Evolutionary conservation across 2,888 invertebrate species (phyloP).

Genomic region (Caenorhabditis sp.): DNA sequence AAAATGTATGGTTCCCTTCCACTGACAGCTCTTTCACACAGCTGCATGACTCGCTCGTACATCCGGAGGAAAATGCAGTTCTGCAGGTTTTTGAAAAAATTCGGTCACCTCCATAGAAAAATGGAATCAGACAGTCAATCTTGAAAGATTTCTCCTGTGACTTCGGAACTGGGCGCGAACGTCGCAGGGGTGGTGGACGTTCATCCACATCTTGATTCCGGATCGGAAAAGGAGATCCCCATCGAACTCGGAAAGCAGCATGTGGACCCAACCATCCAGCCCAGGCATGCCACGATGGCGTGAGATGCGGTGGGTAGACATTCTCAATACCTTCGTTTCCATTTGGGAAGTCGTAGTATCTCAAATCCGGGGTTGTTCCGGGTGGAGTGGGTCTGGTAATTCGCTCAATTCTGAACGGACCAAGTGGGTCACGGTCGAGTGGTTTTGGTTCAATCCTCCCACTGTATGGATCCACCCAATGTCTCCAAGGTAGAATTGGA

Average conservation of each 20-base stretch:
- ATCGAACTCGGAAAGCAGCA: background rate
- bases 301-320: background rate
- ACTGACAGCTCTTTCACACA: background rate
- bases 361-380: background rate
- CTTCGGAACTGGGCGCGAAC: background rate
- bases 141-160: background rate
- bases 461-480: background rate
- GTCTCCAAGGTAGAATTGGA: background rate
- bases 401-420: background rate
- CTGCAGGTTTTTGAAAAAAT: background rate
- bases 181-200: background rate
- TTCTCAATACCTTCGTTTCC: slow-evolving; percentile 1
- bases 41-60: background rate
- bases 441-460: background rate
- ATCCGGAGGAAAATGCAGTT: background rate
- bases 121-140: background rate
- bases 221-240: background rate
- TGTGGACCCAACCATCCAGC: slow-evolving; percentile 1
- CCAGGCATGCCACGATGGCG: slow-evolving; percentile 10
- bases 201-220: background rate
- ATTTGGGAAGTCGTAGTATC: background rate
- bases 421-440: background rate
- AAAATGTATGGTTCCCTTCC: too few relatives aligned
- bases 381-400: background rate
- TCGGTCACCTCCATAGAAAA: background rate